Evolutionary conservation across 1,140 invertebrate genomes (phyloP), one percentile per base, ranked within the genome.

Genomic region (Drosophila serrata): DNA sequence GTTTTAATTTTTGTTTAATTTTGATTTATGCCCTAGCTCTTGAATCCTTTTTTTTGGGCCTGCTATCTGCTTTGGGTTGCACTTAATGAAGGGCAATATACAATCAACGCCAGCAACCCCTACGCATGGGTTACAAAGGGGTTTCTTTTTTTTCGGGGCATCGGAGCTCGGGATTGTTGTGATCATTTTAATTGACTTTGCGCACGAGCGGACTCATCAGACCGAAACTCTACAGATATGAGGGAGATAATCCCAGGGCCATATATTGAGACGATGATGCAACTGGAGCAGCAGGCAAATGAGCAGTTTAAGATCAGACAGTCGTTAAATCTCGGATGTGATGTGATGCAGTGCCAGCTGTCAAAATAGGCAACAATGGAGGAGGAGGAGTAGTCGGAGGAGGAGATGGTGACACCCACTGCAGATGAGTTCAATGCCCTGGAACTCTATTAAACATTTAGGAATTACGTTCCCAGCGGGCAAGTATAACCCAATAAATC

Each of bases 111-210:
- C 31, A 70, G 33, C 84, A 79, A 82, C 79, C 75, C 75, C 45
- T 78, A 75, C 77, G 45, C 56, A 46, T 55, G 19, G 24, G 58
- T 19, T 31, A 62, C 58, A 88, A 88, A 90, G 76, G 85, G 79
- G 51, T 55, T 79, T 88, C 68, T 29, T 27, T 67, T 65, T 48
- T 29, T 46, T 60, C 9, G 31, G 9, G n/a, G n/a, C 9, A 33
- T 46, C 7, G 11, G 17, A 43, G 11, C 56, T 24, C 35, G 35
- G 64, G 64, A 77, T 79, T 90, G 85, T 90, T 90, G 78, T 90
- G 85, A 90, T 90, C 86, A 90, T 90, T 90, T 90, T 90, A 90
- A 90, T 90, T 90, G 85, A 90, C 85, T 90, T 90, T 90, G 81
- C 85, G 86, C 85, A 90, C 85, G 85, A 90, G 86, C 81, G 86